Conservation (phyloP, 2,888 invertebrate species). For the Drosophila barbarae region DNA sequence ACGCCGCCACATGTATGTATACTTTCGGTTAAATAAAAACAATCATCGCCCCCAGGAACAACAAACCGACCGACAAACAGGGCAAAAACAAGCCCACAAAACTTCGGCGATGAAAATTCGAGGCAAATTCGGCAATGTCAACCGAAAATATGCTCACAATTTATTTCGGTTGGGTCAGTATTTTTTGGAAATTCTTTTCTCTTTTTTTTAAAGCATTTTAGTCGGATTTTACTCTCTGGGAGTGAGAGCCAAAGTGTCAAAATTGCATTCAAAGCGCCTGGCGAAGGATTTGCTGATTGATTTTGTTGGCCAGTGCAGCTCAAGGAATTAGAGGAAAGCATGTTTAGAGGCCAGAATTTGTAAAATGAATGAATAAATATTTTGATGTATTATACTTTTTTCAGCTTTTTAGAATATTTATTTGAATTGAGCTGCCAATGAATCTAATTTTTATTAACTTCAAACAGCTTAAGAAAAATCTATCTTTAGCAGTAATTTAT, state of each 20-base stretch:
- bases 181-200: neutral
- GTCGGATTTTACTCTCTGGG: neutral
- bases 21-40: constrained; percentile 25
- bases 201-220: neutral
- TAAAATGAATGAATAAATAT: no score
- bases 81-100: constrained; percentile 9
- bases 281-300: constrained; percentile 14
- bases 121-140: constrained; percentile 23
- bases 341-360: neutral
- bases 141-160: constrained; percentile 33
- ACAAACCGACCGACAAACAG: constrained; percentile 11
- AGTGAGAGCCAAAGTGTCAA: constrained; percentile 7
- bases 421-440: neutral
- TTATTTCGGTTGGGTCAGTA: constrained; percentile 44
- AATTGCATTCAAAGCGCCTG: constrained; percentile 17
- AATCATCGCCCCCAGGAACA: constrained; percentile 30
- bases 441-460: neutral
- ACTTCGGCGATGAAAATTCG: constrained; percentile 11
- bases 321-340: neutral
- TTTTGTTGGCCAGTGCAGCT: constrained; percentile 1
- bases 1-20: constrained; percentile 1
- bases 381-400: no score
- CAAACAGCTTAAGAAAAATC: neutral
- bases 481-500: neutral
- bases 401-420: neutral